Base-by-base conservation (phyloP, 1,140 invertebrate genomes). In the Eumeta japonica region DNA sequence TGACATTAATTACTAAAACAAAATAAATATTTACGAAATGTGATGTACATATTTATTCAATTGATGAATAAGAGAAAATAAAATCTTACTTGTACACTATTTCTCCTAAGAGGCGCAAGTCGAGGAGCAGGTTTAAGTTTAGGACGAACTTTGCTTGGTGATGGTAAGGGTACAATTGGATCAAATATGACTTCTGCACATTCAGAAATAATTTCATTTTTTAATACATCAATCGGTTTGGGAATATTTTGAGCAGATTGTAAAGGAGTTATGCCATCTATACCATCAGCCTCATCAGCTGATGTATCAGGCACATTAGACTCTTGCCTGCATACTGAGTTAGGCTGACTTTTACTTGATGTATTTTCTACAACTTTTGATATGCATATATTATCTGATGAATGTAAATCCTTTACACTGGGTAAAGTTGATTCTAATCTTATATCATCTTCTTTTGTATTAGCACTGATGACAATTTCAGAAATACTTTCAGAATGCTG, bases 31-130 rank as follows among this genome's bases (percentile, higher is more conserved):
- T n/a, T n/a, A n/a, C n/a, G n/a, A n/a, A n/a, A n/a, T n/a, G n/a
- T n/a, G n/a, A n/a, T n/a, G n/a, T n/a, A n/a, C n/a, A n/a, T n/a
- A n/a, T n/a, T n/a, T n/a, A n/a, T n/a, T n/a, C n/a, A n/a, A n/a
- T n/a, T n/a, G n/a, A n/a, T n/a, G n/a, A n/a, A n/a, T n/a, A n/a
- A n/a, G n/a, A n/a, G n/a, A n/a, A n/a, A n/a, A n/a, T n/a, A n/a
- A n/a, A n/a, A n/a, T n/a, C n/a, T n/a, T 52, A 75, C 74, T 55
- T 75, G 75, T 13, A 75, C 39, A 64, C 75, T 77, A 35, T 73
- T 77, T 38, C 75, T 59, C 42, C 72, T 56, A 14, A 55, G 43
- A 31, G 60, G 61, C 11, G 58, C 61, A 13, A 77, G 48, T 37
- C 70, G 55, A n/a, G 75, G 75, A n/a, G 54, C 59, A n/a, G 75